A percentile compares a stretch with the other conserved stretches of the same genome.
Conservation (phyloP, 92 coral and sea anemone species). For the Paragorgia papillata region DNA sequence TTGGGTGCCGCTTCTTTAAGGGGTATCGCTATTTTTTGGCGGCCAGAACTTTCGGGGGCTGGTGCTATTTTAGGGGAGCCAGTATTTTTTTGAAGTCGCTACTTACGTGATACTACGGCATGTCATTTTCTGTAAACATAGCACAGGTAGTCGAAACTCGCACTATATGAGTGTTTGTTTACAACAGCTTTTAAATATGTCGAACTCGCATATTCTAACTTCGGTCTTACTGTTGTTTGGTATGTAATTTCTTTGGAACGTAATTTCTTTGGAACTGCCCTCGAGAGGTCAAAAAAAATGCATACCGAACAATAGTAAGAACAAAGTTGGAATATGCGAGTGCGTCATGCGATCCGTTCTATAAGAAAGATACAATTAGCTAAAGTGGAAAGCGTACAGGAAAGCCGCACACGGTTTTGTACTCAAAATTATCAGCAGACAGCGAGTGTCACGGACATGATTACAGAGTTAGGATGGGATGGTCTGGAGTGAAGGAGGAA, state of each 20-base stretch:
- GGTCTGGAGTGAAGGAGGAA: conserved; percentile 29
- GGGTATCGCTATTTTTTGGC: too few species aligned
- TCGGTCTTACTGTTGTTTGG: conserved; percentile 36
- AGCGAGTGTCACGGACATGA: conserved; percentile 39
- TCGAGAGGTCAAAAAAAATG: conserved; percentile 37
- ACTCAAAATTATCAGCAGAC: conserved; percentile 18
- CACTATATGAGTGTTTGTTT: too few species aligned
- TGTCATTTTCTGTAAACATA: too few species aligned
- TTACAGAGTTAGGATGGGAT: conserved; percentile 35
- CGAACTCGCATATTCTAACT: conserved; percentile 42
- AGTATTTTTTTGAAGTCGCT: too few species aligned
- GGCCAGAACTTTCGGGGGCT: too few species aligned
- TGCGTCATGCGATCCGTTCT: conserved; percentile 35
- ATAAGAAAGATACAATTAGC: conserved; percentile 36
- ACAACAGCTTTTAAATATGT: too few species aligned
- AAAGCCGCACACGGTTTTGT: conserved; percentile 24
- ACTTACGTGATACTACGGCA: too few species aligned
- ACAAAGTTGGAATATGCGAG: conserved; percentile 44
- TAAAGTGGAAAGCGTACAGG: conserved; percentile 16
- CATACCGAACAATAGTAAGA: conserved; percentile 41
- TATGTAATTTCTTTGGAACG: conserved; percentile 44
- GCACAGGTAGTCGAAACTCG: too few species aligned
- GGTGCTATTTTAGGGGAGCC: too few species aligned
- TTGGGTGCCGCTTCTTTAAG: too few species aligned
- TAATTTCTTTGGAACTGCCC: conserved; percentile 44